Percentiles rank a stretch among this genome's conserved stretches.
Conservation (phyloP, 2,113 vertebrate species). For the Brachyhypopomus gauderio region DNA sequence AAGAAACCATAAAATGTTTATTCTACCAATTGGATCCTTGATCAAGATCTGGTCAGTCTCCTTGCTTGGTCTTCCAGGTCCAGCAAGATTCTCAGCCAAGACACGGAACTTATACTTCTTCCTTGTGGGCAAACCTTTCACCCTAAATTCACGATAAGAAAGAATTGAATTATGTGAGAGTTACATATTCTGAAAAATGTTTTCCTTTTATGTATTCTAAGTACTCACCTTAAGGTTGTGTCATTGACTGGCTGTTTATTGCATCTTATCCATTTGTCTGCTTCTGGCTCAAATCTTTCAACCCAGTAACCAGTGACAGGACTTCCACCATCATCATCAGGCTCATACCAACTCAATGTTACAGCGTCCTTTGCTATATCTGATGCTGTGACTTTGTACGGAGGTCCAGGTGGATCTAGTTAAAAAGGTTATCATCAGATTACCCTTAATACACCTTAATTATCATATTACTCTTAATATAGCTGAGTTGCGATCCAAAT, state of each 20-base stretch:
- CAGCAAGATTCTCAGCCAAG: slow-evolving; percentile 95
- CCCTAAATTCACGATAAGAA: slow-evolving; percentile 68
- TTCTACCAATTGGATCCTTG: slow-evolving; percentile 96
- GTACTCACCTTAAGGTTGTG: slow-evolving; percentile 85
- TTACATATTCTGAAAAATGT: not conserved
- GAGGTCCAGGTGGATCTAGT: slow-evolving; percentile 90
- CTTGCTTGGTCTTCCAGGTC: slow-evolving; percentile 94
- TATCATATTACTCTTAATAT: not conserved
- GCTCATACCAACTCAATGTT: slow-evolving; percentile 92
- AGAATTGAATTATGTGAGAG: not conserved
- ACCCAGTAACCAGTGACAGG: slow-evolving; percentile 98
- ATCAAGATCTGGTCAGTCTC: slow-evolving; percentile 91
- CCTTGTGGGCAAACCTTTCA: slow-evolving; percentile 96
- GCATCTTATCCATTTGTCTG: slow-evolving; percentile 92
- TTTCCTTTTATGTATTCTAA: not conserved
- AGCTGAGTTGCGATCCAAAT: not conserved
- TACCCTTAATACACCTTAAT: no score
- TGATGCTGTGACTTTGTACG: slow-evolving; percentile 85
- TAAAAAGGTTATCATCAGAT: slow-evolving; percentile 21
- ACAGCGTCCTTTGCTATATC: slow-evolving; percentile 93
- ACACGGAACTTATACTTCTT: slow-evolving; percentile 99
- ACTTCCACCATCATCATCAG: slow-evolving; percentile 96
- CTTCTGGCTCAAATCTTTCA: slow-evolving; percentile 91
- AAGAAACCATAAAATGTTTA: slow-evolving; percentile 10
- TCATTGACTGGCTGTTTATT: slow-evolving; percentile 95